phyloP scores from a whole-genome alignment of 2,797 vertebrate species.

The Lutjanus argentimaculatus region DNA sequence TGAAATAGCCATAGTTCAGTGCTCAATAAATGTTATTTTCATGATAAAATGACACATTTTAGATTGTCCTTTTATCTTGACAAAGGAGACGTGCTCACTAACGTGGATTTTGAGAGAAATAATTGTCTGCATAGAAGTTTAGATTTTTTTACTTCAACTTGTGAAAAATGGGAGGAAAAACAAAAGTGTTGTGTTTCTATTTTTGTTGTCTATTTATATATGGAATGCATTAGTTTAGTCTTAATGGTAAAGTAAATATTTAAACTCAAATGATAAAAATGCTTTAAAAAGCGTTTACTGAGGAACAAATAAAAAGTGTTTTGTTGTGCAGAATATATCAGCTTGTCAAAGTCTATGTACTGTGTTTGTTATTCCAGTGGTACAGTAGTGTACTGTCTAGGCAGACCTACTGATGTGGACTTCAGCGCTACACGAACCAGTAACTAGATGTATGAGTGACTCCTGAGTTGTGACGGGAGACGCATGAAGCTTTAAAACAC shows the following conservation, averaged over 20 bases:
- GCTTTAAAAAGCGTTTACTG: background rate
- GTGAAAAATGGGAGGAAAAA: too few relatives aligned
- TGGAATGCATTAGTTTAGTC: too few relatives aligned
- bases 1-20: too few relatives aligned
- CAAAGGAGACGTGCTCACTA: too few relatives aligned
- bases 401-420: constrained; percentile 74
- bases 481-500: constrained; percentile 78
- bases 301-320: background rate
- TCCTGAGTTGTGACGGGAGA: constrained; percentile 65
- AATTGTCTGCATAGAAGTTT: too few relatives aligned
- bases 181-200: too few relatives aligned
- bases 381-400: constrained; percentile 75
- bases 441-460: constrained; percentile 68
- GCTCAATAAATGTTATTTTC: too few relatives aligned
- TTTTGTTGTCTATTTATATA: too few relatives aligned
- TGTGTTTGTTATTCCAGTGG: constrained; percentile 79
- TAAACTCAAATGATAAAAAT: background rate
- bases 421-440: constrained; percentile 66
- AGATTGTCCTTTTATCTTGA: too few relatives aligned
- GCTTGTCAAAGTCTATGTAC: constrained; percentile 38
- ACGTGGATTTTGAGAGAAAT: too few relatives aligned
- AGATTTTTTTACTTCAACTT: too few relatives aligned
- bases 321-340: background rate
- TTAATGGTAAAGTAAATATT: background rate
- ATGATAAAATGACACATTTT: too few relatives aligned